phyloP scores from a whole-genome alignment of 2,888 invertebrate species.

The Amblyjoppa proteus region DNA sequence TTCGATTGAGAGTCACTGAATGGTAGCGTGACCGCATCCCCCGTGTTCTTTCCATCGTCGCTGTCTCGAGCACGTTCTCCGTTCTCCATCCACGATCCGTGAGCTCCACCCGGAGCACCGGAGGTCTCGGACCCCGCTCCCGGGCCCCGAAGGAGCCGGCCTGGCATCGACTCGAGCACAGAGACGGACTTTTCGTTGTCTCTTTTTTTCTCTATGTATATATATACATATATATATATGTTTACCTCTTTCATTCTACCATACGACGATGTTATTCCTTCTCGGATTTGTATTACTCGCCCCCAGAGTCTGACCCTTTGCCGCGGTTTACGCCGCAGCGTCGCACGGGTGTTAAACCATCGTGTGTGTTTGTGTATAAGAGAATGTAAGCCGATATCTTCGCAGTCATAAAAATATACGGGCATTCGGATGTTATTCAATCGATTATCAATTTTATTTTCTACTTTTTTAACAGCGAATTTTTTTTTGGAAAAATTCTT shows the following conservation, averaged over 20 bases:
- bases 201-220: slow-evolving; percentile 2
- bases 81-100: slow-evolving; percentile 39
- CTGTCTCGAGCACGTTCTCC: slow-evolving; percentile 46
- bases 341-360: slow-evolving; percentile 38
- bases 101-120: slow-evolving; percentile 55
- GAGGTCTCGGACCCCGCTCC: slow-evolving; percentile 49
- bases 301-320: slow-evolving; percentile 8
- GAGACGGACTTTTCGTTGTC: slow-evolving; percentile 31
- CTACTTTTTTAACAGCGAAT: background rate
- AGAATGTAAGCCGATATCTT: background rate
- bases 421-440: background rate
- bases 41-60: slow-evolving; percentile 37
- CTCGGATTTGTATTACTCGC: slow-evolving; percentile 37
- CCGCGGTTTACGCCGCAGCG: slow-evolving; percentile 25
- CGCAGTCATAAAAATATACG: background rate
- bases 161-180: slow-evolving; percentile 20
- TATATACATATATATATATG: slow-evolving; percentile 10
- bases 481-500: background rate
- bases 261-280: slow-evolving; percentile 36
- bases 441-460: slow-evolving; percentile 1
- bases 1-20: slow-evolving; percentile 66
- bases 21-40: slow-evolving; percentile 40
- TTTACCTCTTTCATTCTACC: slow-evolving; percentile 10
- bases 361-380: slow-evolving; percentile 4
- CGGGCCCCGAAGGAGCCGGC: slow-evolving; percentile 39